Base-by-base conservation (phyloP, 1,140 invertebrate genomes). In the Asobara japonica region DNA sequence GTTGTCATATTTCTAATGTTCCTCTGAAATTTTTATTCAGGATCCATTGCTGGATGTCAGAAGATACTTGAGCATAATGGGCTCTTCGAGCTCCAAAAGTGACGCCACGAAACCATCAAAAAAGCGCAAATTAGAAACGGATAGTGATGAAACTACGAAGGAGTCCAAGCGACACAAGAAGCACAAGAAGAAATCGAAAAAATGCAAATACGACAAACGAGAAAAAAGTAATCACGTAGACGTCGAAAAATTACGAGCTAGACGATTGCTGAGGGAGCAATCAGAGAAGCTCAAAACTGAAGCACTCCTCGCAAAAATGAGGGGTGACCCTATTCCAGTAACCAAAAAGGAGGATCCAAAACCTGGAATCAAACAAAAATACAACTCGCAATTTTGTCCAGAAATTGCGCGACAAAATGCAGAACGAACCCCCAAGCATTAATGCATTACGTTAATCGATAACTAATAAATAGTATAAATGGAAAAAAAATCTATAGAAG, bases 351-450 rank as follows among this genome's bases (percentile, higher is more conserved):
- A 78, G 74, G 67, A 77, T 61, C 38, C 81, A 64, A 74, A 84
- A 76, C 78, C 82, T 61, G 75, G 77, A 73, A 83, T 91, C 2
- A 89, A 89, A 78, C 91, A 93, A 79, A 94, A 93, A 87, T 98
- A 98, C 82, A 97, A 96, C 89, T 96, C 95, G 6, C 96, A 97
- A 86, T 98, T 95, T 83, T 97, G 97, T 88, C 96, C 96, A 62
- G 91, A 95, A 86, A 84, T 96, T 31, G 95, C 94, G 22, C 90
- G 92, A 80, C 94, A 96, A 88, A 95, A 95, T 89, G 91, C 87
- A 82, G 86, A 84, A 78, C 89, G 80, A 82, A 80, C 68, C 8
- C 71, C 68, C 20, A 45, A 71, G 68, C 56, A 30, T 20, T 67
- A 67, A 61, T 62, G n/a, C 4, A 31, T 51, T 38, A n/a, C 10